phyloP scores from a whole-genome alignment of 64 coral and sea anemone genomes.

The Orbicella faveolata region DNA sequence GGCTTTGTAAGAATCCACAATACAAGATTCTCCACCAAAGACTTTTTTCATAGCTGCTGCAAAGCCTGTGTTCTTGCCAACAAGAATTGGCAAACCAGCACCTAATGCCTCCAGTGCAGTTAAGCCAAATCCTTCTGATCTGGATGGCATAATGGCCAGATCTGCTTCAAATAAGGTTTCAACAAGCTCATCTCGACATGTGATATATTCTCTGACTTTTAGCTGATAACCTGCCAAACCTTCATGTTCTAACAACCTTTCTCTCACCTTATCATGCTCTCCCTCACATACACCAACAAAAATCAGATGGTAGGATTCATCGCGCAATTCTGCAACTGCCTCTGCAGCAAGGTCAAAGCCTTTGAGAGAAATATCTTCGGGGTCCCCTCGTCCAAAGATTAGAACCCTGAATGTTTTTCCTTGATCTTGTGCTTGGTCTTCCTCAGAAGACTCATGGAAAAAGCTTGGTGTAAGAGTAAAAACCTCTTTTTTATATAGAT shows the following conservation, averaged over 20 bases:
- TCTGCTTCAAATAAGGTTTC: not conserved
- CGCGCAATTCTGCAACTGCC: not conserved
- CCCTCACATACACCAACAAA: not conserved
- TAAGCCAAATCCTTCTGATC: not conserved
- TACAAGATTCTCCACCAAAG: not conserved
- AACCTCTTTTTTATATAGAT: not conserved
- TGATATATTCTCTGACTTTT: not conserved
- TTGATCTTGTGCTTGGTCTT: not conserved
- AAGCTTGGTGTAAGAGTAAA: not conserved
- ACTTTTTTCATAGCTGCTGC: not conserved
- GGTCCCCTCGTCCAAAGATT: not conserved
- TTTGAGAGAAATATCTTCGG: not conserved
- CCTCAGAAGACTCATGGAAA: not conserved
- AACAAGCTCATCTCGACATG: not conserved
- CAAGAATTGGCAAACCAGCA: not conserved
- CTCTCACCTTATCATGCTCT: not conserved
- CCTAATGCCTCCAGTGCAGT: not conserved
- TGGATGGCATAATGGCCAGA: conserved; percentile 1
- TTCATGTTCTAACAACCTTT: not conserved
- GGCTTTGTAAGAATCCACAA: not conserved
- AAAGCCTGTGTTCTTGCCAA: not conserved
- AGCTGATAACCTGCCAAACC: not conserved
- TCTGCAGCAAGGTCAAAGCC: not conserved
- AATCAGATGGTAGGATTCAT: not conserved
- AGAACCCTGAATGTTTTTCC: not conserved